Conservation (phyloP, 2,797 vertebrate genomes). For the Psittacula derbiana region DNA sequence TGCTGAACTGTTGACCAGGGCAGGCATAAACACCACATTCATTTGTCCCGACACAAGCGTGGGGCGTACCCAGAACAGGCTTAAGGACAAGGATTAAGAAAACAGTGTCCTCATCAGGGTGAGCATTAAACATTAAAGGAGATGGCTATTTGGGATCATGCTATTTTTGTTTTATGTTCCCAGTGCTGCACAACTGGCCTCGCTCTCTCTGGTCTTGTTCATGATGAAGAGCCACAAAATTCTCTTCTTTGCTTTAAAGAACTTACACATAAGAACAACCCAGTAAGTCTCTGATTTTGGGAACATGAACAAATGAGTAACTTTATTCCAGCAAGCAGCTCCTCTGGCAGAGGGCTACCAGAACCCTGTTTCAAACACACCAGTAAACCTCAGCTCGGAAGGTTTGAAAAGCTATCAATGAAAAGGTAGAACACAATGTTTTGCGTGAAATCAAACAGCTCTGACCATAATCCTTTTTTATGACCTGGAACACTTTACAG, state of each 20-base stretch:
- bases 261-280: background rate
- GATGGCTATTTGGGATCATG: background rate
- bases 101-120: background rate
- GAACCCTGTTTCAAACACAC: background rate
- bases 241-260: background rate
- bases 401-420: background rate
- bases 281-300: background rate
- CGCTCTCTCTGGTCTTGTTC: background rate
- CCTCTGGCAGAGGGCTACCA: background rate
- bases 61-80: accelerated
- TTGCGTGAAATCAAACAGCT: background rate
- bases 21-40: background rate
- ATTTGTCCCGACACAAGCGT: background rate
- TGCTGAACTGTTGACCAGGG: background rate
- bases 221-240: background rate
- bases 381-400: background rate
- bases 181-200: background rate
- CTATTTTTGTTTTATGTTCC: background rate
- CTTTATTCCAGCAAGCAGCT: background rate
- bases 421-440: background rate
- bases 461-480: background rate
- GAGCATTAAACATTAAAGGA: background rate
- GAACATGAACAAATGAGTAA: background rate
- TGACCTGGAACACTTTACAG: background rate
- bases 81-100: background rate